phyloP scores from a whole-genome alignment of 1,140 invertebrate species.

The Eulimnadia texana region DNA sequence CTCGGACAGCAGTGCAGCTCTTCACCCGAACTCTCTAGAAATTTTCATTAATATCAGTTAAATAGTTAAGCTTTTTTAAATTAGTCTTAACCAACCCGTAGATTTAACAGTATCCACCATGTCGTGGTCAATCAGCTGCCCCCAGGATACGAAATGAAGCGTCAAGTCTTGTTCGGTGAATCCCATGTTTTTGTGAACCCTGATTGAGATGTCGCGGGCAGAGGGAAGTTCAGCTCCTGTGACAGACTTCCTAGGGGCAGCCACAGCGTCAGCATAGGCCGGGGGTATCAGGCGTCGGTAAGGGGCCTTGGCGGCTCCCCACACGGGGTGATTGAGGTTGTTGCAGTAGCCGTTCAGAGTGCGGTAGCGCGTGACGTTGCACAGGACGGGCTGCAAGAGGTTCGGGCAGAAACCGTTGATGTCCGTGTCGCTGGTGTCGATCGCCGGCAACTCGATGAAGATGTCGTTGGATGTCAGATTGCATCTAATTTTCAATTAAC shows the following conservation, averaged over 20 bases:
- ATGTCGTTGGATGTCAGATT: slow-evolving; percentile 26
- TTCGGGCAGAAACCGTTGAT: slow-evolving; percentile 29
- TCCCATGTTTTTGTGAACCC: slow-evolving; percentile 33
- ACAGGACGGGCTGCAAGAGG: slow-evolving; percentile 27
- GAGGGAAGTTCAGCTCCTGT: slow-evolving; percentile 27
- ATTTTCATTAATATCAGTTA: background rate
- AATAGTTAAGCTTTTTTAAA: background rate
- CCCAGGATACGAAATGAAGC: slow-evolving; percentile 35
- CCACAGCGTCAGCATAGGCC: slow-evolving; percentile 54
- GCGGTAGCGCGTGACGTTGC: slow-evolving; percentile 39
- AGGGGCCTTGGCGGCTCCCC: slow-evolving; percentile 69
- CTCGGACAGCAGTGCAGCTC: slow-evolving; percentile 11
- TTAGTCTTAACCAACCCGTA: slow-evolving; percentile 30
- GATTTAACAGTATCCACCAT: slow-evolving; percentile 37
- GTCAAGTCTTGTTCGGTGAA: slow-evolving; percentile 33
- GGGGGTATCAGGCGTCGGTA: slow-evolving; percentile 60
- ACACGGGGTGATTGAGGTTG: slow-evolving; percentile 75
- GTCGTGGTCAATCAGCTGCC: slow-evolving; percentile 39
- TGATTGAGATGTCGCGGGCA: slow-evolving; percentile 31
- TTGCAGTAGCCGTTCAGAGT: slow-evolving; percentile 82
- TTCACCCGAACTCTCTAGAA: slow-evolving; percentile 2
- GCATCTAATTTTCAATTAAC: slow-evolving; percentile 21
- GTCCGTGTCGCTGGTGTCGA: slow-evolving; percentile 29
- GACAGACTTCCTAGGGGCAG: background rate
- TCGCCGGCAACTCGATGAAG: slow-evolving; percentile 27